These are phyloP conservation scores for Eupithecia subumbrata DNA, from an alignment of 2,888 invertebrate species.

Conservation along the genomic window DNA sequence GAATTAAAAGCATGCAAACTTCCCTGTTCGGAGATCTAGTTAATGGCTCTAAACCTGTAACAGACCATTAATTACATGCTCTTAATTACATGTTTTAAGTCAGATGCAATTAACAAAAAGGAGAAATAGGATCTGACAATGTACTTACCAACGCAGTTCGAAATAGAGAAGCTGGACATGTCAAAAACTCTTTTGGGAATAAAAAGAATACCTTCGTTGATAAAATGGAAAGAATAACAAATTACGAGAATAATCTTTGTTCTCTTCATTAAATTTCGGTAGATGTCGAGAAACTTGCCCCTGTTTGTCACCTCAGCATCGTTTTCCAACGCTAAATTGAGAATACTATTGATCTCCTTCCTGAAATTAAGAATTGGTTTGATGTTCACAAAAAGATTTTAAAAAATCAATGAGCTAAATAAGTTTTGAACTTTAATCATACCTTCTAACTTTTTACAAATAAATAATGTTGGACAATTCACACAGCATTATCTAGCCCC, in stretches of 20 bases:
- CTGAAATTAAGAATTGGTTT: conserved; percentile 34
- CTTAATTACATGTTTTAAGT: background rate
- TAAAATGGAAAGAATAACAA: conserved; percentile 53
- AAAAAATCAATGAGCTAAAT: background rate
- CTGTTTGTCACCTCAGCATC: conserved; percentile 46
- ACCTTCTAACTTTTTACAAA: background rate
- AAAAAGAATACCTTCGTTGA: conserved; percentile 53
- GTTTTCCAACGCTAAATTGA: conserved; percentile 46
- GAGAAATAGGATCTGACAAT: background rate
- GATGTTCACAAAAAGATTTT: background rate
- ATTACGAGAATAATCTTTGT: conserved; percentile 52
- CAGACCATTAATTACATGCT: too few relatives aligned
- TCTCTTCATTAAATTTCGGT: conserved; percentile 45
- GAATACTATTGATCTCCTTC: conserved; percentile 42
- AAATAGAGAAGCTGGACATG: conserved; percentile 47
- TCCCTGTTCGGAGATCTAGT: conserved; percentile 45
- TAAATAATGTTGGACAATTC: too few relatives aligned
- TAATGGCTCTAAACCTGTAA: conserved; percentile 48
- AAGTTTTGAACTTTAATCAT: background rate
- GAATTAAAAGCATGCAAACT: conserved; percentile 49
- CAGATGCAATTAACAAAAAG: background rate
- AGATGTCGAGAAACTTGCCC: conserved; percentile 34
- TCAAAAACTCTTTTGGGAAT: conserved; percentile 50
- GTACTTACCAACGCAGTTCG: conserved; percentile 54
- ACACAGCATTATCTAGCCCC: too few relatives aligned